These are phyloP conservation scores for Gymnarchus niloticus DNA, from an alignment of 2,113 vertebrate genomes.

Conservation along the genomic window DNA sequence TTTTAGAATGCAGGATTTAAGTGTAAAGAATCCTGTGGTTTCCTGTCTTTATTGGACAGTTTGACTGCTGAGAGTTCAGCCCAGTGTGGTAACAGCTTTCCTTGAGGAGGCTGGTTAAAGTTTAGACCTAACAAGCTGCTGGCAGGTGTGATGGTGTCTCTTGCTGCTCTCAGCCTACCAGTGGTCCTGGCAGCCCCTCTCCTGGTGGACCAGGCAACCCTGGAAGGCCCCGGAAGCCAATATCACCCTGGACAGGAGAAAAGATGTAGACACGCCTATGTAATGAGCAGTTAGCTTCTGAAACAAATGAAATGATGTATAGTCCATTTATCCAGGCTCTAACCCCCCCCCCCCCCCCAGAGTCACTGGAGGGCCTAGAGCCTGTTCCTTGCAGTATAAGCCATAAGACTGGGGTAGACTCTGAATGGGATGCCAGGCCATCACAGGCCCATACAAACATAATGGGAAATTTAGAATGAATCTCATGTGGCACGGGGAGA, in stretches of 20 bases:
- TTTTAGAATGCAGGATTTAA: neutral
- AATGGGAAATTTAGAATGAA: neutral
- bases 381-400: neutral
- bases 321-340: neutral
- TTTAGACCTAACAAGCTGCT: neutral
- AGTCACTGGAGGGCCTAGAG: neutral
- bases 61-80: neutral
- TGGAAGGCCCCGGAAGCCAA: constrained; percentile 71
- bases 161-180: constrained; percentile 56
- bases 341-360: too few relatives aligned
- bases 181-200: constrained; percentile 75
- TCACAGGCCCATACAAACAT: neutral
- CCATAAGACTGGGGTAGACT: too few relatives aligned
- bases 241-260: constrained; percentile 66
- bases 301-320: neutral
- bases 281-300: neutral
- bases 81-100: neutral
- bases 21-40: neutral
- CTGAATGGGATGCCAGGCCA: neutral
- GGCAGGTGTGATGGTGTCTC: neutral
- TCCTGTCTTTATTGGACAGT: neutral
- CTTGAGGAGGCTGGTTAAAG: neutral
- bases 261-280: neutral
- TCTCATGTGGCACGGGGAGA: neutral
- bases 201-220: constrained; percentile 72